Conservation (phyloP, 2,888 invertebrate genomes). For the Oxycera nigricornis region DNA sequence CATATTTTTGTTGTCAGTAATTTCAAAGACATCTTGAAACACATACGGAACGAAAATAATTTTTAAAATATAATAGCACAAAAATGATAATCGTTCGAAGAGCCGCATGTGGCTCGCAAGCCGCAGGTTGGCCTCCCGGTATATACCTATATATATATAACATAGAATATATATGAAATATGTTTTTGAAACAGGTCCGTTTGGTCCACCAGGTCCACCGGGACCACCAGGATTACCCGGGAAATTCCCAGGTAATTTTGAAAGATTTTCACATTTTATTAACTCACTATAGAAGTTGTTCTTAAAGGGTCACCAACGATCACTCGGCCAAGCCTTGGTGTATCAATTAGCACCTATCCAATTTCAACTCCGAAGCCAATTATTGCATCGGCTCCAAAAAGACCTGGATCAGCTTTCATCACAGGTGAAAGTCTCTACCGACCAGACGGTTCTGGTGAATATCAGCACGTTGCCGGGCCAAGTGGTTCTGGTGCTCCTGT, state of each 20-base stretch:
- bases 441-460: conserved; percentile 33
- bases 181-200: conserved; percentile 5
- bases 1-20: no score
- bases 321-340: background rate
- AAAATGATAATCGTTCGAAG: no score
- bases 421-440: conserved; percentile 5
- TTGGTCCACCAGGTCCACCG: conserved; percentile 52
- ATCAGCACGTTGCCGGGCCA: conserved; percentile 42
- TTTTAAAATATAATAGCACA: no score
- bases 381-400: background rate
- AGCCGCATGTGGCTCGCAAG: no score
- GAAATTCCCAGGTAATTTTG: conserved; percentile 2
- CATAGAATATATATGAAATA: no score
- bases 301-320: no score
- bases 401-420: background rate
- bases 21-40: no score
- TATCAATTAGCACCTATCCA: background rate
- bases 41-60: no score
- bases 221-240: conserved; percentile 49
- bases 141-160: no score
- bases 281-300: no score
- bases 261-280: no score
- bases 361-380: conserved; percentile 19
- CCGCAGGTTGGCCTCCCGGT: no score
- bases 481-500: conserved; percentile 48